Base-by-base conservation (phyloP, 2,113 vertebrate genomes). In the Vulpes ferrilata region DNA sequence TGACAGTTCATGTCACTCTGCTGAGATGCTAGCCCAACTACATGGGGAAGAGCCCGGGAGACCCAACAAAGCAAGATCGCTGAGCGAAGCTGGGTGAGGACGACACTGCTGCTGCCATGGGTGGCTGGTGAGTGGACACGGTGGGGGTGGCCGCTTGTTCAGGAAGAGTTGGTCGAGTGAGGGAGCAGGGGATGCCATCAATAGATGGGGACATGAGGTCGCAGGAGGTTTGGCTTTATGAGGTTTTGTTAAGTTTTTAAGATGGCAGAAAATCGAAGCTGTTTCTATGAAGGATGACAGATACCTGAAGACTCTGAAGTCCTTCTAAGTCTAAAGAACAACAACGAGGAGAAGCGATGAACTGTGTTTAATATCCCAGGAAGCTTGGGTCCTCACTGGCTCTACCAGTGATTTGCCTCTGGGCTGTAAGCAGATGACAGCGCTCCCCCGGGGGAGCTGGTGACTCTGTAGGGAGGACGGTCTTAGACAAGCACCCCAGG, bases 111-210 rank as follows among this genome's bases (percentile, higher is more conserved):
- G 60, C 60, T 25, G 22, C 60, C 2, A 23, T 23, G 10, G 60
- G 23, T 1, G 9, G 8, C 17, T 4, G n/a, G 69, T 4, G 7
- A 3, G 30, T 5, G n/a, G n/a, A 32, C 27, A 6, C 17, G 3
- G 32, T 0, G 0, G 19, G 60, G 11, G 1, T 1, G 15, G 2
- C 23, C 1, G 43, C 23, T 11, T 5, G 22, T 5, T 4, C 4
- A 9, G 65, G 55, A 93, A 71, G 35, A 69, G 43, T 11, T 4
- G 32, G 62, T 9, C 20, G 1, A 13, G 5, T 12, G 13, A 9
- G 25, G 17, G 19, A 43, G 43, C 43, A 7, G 53, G 73, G 19
- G 20, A 35, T n/a, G n/a, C 19, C 23, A 2, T 19, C 48, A 43
- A 65, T 0, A 73, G 55, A 73, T 5, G 19, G 16, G 16, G 38